Conservation (phyloP, 2,113 vertebrate genomes). For the Microtus richardsoni region DNA sequence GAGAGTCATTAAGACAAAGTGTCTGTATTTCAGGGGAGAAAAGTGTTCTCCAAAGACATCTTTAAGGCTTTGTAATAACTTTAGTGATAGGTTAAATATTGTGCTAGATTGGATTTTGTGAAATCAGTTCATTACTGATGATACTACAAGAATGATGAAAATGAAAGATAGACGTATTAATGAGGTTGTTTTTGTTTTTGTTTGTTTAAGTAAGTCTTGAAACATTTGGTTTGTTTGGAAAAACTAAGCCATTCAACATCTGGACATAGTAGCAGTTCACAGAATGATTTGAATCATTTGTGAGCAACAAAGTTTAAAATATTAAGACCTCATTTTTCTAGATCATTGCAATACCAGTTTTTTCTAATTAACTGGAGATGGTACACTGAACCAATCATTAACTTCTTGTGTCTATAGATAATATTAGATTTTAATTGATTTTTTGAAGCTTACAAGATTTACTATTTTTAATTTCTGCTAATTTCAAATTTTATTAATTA, state of each 20-base stretch:
- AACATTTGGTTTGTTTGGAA: slow-evolving; percentile 11
- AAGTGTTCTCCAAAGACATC: not conserved
- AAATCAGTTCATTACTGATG: slow-evolving; percentile 34
- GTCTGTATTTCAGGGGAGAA: not conserved
- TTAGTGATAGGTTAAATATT: slow-evolving; percentile 18
- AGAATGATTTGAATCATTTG: slow-evolving; percentile 42
- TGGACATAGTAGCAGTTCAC: not conserved
- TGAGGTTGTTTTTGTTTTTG: not conserved
- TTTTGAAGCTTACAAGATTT: slow-evolving; percentile 34
- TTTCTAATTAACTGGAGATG: not conserved
- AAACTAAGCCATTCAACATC: slow-evolving; percentile 26
- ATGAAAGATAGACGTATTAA: slow-evolving; percentile 7
- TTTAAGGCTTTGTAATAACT: slow-evolving; percentile 37
- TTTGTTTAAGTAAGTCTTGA: slow-evolving; percentile 8
- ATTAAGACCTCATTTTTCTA: slow-evolving; percentile 39
- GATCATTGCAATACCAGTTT: not conserved
- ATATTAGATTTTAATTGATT: slow-evolving; percentile 25
- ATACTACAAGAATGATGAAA: not conserved
- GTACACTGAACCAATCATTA: slow-evolving; percentile 17
- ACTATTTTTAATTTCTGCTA: slow-evolving; percentile 53
- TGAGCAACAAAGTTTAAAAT: slow-evolving; percentile 45
- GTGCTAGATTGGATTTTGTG: not conserved
- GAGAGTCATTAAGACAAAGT: slow-evolving; percentile 30
- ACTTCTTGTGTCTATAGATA: slow-evolving; percentile 13
- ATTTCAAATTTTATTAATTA: slow-evolving; percentile 45